Conservation (phyloP, 2,888 invertebrate genomes). For the Cheilosia vernalis region DNA sequence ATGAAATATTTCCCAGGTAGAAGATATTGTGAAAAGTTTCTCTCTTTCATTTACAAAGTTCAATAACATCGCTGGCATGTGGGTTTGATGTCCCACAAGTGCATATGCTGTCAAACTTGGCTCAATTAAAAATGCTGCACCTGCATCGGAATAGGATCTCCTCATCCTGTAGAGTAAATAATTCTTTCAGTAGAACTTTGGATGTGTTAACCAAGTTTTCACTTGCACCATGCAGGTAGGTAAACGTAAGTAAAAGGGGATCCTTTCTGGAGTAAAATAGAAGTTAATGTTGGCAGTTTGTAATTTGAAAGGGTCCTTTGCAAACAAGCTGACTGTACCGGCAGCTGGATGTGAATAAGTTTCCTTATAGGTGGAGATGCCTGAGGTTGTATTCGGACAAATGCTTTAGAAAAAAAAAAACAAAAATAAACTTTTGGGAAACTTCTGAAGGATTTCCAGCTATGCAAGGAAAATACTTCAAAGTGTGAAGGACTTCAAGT, state of each 20-base stretch:
- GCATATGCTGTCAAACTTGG: constrained; percentile 21
- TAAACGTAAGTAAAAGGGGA: background rate
- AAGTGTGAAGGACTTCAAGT: background rate
- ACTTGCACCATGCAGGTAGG: constrained; percentile 3
- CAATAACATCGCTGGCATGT: constrained; percentile 22
- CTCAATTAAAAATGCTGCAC: constrained; percentile 55
- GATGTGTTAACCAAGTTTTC: constrained; percentile 29
- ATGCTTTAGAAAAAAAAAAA: background rate
- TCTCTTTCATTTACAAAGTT: constrained; percentile 7
- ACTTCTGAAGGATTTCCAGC: background rate
- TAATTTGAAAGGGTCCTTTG: constrained; percentile 31
- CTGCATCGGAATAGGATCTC: constrained; percentile 4
- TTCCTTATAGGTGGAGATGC: background rate
- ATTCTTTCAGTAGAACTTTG: constrained; percentile 1
- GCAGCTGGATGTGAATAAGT: constrained; percentile 10
- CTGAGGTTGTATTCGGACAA: background rate
- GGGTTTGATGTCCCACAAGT: constrained; percentile 9
- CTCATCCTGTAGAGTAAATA: background rate
- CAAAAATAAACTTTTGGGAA: too few species aligned
- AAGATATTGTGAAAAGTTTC: constrained; percentile 17
- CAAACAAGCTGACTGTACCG: background rate
- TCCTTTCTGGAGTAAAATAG: background rate
- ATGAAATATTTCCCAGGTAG: background rate
- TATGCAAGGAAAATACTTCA: background rate
- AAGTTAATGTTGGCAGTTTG: constrained; percentile 20